Conservation (phyloP, 64 coral and sea anemone genomes). For the Porites australiensis region DNA sequence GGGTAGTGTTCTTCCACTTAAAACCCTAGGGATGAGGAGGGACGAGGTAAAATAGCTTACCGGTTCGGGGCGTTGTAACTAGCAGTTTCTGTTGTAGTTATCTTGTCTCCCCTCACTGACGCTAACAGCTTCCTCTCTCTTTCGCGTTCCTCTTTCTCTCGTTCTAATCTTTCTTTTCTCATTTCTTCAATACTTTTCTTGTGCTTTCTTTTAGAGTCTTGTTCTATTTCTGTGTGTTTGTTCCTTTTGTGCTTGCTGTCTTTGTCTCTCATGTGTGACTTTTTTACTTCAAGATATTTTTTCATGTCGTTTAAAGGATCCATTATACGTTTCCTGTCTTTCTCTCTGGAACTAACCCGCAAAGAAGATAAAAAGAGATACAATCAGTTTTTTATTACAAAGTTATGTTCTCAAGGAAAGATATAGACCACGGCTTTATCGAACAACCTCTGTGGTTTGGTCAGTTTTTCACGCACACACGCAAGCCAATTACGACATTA, state of each 20-base stretch:
- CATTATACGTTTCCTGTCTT: conserved; percentile 71
- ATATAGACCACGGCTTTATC: too few relatives aligned
- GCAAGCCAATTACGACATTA: too few relatives aligned
- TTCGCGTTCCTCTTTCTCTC: conserved; percentile 83
- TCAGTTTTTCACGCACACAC: too few relatives aligned
- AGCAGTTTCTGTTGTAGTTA: not conserved
- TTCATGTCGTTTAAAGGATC: conserved; percentile 89
- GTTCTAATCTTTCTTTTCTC: conserved; percentile 83
- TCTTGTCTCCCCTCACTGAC: conserved; percentile 47
- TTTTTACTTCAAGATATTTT: conserved; percentile 76
- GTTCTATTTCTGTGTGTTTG: conserved; percentile 59
- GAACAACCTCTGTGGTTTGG: too few relatives aligned
- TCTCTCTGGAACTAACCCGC: conserved; percentile 48
- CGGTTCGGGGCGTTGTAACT: not conserved
- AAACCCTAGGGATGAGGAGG: not conserved
- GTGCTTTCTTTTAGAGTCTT: conserved; percentile 7
- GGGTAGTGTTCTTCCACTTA: not conserved
- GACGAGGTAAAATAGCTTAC: not conserved
- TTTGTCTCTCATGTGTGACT: conserved; percentile 52
- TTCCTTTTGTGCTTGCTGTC: conserved; percentile 53
- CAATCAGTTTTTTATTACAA: not conserved
- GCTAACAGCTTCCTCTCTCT: conserved; percentile 77
- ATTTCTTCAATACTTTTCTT: conserved; percentile 92
- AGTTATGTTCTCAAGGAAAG: not conserved
- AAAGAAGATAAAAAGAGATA: not conserved